Evolutionary conservation across 2,797 vertebrate genomes (phyloP).

Genomic region (Rhinichthys osculus): DNA sequence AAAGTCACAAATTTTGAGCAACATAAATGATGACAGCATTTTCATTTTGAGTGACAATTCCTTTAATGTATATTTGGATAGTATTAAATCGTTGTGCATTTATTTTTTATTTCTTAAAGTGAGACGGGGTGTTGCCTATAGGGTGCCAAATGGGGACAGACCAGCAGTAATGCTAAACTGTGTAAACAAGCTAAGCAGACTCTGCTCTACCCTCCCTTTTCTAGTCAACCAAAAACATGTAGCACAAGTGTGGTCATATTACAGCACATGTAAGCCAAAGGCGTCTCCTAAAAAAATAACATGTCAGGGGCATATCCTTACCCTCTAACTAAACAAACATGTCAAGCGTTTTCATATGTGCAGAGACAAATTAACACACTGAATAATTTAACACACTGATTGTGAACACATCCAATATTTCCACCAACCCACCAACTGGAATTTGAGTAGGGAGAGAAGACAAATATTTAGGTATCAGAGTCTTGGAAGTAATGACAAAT

Average conservation of each 20-base stretch:
- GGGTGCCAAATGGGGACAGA: not conserved
- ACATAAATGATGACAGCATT: not conserved
- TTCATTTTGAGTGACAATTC: not conserved
- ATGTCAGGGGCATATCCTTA: slow-evolving; percentile 24
- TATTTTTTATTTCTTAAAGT: not conserved
- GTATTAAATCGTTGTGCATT: not conserved
- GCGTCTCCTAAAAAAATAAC: slow-evolving; percentile 18
- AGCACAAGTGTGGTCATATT: slow-evolving; percentile 35
- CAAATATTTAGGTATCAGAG: slow-evolving; percentile 54
- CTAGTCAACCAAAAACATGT: slow-evolving; percentile 15
- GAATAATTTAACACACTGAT: slow-evolving; percentile 33
- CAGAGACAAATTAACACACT: slow-evolving; percentile 35
- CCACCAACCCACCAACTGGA: slow-evolving; percentile 55
- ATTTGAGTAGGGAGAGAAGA: slow-evolving; percentile 44
- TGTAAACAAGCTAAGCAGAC: slow-evolving; percentile 21
- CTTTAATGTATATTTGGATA: slow-evolving; percentile 5
- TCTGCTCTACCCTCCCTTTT: slow-evolving; percentile 31
- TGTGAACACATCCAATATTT: slow-evolving; percentile 42
- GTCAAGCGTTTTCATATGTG: slow-evolving; percentile 47
- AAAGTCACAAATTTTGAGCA: no score
- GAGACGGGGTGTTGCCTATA: not conserved
- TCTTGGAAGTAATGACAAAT: slow-evolving; percentile 52
- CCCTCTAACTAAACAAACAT: slow-evolving; percentile 25
- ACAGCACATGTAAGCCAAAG: slow-evolving; percentile 18
- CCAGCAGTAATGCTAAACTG: slow-evolving; percentile 28